phyloP scores from a whole-genome alignment of 2,888 invertebrate species.

The Lithophane semibrunnea region DNA sequence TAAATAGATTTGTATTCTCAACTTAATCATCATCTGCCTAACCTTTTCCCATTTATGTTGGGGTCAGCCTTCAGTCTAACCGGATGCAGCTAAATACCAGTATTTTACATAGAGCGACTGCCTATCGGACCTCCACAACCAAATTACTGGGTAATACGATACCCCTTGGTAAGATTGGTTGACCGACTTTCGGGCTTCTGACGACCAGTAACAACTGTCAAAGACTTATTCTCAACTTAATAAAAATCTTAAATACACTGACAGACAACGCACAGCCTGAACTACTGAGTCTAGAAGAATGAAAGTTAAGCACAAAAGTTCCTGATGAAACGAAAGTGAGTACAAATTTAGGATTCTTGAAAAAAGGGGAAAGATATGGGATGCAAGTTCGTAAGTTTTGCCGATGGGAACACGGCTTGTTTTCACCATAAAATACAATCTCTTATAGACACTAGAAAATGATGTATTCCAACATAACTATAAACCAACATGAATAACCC shows the following conservation, averaged over 20 bases:
- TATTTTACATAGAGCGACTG: too few species aligned
- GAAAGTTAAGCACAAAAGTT: too few species aligned
- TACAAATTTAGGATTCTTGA: background rate
- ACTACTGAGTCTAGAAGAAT: background rate
- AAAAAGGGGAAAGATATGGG: background rate
- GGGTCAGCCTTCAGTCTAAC: too few species aligned
- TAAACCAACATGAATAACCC: constrained; percentile 20
- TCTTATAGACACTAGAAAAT: background rate
- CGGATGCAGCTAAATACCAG: too few species aligned
- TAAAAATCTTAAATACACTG: background rate
- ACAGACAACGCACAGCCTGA: background rate
- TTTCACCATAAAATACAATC: background rate
- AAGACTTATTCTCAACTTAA: background rate
- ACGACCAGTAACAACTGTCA: too few species aligned
- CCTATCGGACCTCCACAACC: too few species aligned
- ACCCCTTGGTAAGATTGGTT: too few species aligned
- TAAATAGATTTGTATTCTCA: background rate
- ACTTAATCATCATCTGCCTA: too few species aligned
- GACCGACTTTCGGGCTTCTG: too few species aligned
- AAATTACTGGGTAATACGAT: too few species aligned
- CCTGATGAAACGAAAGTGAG: background rate
- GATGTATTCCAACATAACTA: background rate
- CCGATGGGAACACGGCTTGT: background rate
- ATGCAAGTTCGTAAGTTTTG: background rate
- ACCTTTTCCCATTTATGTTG: too few species aligned